Base-by-base conservation (phyloP, 1,140 invertebrate species). In the Caerostris darwini region DNA sequence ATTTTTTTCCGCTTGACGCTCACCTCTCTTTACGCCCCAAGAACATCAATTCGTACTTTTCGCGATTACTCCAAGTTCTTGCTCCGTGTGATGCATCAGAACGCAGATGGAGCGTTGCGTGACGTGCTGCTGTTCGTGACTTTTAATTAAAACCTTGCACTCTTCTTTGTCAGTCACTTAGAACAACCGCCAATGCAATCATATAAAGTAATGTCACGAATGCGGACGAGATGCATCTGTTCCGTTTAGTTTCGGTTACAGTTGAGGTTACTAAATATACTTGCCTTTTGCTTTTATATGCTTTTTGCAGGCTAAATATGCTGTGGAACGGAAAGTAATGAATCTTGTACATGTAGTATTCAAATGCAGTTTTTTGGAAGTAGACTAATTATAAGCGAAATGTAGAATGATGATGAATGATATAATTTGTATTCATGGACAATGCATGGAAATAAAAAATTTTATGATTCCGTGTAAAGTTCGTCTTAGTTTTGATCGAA, bases 81-180 rank as follows among this genome's bases (percentile, higher is more conserved):
- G 19, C 17, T 85, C 54, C 54, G 82, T 56, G 19, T 57, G 57
- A 85, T 85, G 82, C 57, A 85, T 85, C 82, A 85, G 17, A 85
- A 85, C 14, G 82, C 57, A 57, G 54, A 85, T 58, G 56, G 53
- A 85, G 82, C 82, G 82, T 85, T 90, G 87, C 89, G 67, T 58
- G 64, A 90, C 53, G 53, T 69, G 58, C 10, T 17, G 77, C 4
- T 85, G 85, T 91, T 56, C 89, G 89, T 91, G 89, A 91, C 89
- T 59, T 91, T 91, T 91, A 91, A 91, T 91, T 91, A 81, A 91
- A 91, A 54, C 89, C 54, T 59, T 90, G 87, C 61, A 90, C 89
- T 77, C 58, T 81, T 85, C 54, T 85, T 85, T 34, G 82, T 58
- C 54, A 67, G 54, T 77, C 69, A 91, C 59, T 77, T 91, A 61